Evolutionary conservation across 2,888 invertebrate species (phyloP).

Genomic region (Cistogaster globosa): DNA sequence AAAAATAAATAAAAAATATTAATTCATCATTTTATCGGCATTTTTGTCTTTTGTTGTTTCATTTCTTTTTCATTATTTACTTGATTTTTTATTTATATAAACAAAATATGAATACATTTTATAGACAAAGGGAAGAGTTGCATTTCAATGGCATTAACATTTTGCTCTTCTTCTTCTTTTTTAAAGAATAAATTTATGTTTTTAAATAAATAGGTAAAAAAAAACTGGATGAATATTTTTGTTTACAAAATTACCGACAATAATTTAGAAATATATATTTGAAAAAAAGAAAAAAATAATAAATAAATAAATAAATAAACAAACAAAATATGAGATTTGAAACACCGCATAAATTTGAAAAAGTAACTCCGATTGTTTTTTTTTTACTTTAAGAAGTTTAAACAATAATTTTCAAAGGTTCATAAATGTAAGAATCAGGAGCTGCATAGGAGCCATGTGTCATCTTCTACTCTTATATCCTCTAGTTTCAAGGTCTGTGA

Average conservation of each 20-base stretch:
- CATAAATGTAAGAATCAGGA: too few relatives aligned
- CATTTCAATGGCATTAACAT: slow-evolving; percentile 38
- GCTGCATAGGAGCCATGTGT: too few relatives aligned
- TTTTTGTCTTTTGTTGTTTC: slow-evolving; percentile 55
- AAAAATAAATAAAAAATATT: slow-evolving; percentile 15
- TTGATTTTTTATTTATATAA: slow-evolving; percentile 12
- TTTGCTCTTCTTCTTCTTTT: background rate
- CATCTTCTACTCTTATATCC: too few relatives aligned
- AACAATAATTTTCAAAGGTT: too few relatives aligned
- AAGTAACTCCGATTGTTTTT: too few relatives aligned
- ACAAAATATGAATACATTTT: slow-evolving; percentile 1
- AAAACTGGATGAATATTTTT: slow-evolving; percentile 35
- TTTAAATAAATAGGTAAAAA: background rate
- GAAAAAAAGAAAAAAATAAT: too few relatives aligned
- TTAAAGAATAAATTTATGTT: slow-evolving; percentile 32
- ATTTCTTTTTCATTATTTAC: slow-evolving; percentile 53
- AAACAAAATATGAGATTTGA: slow-evolving; percentile 25
- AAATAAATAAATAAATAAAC: too few relatives aligned
- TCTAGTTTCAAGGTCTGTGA: too few relatives aligned
- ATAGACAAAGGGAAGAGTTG: background rate
- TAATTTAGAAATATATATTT: slow-evolving; percentile 21
- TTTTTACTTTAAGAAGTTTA: too few relatives aligned
- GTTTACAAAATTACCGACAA: slow-evolving; percentile 63
- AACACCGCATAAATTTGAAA: slow-evolving; percentile 26
- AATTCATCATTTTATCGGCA: slow-evolving; percentile 64